A percentile compares a stretch with the other conserved stretches of the same genome.
These are phyloP conservation scores for Euplexia lucipara DNA, from an alignment of 2,888 invertebrate species.

Conservation along the genomic window DNA sequence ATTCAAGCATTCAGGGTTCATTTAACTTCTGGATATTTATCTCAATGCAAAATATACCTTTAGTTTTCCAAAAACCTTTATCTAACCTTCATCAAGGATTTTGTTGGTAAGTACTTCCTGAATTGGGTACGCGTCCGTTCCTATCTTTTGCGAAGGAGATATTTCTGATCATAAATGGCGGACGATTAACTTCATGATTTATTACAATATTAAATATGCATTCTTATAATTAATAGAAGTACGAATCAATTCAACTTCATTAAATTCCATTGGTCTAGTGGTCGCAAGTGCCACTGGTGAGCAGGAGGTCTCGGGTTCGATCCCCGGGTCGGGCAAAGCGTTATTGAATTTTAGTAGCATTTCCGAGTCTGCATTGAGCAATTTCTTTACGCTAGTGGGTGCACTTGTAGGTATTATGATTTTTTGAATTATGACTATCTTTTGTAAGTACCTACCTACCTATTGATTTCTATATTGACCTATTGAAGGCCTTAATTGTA, in stretches of 20 bases:
- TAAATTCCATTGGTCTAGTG: too few species aligned
- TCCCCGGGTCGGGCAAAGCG: too few species aligned
- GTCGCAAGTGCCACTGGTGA: too few species aligned
- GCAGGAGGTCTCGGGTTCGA: too few species aligned
- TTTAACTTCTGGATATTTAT: conserved; percentile 21
- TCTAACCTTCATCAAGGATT: conserved; percentile 52
- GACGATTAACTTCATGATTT: conserved; percentile 10
- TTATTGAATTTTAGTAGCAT: too few species aligned
- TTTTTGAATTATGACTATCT: too few species aligned
- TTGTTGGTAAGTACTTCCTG: conserved; percentile 34
- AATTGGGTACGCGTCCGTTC: conserved; percentile 32
- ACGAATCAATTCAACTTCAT: too few species aligned
- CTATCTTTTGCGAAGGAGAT: conserved; percentile 1
- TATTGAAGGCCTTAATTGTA: neutral
- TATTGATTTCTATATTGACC: conserved; percentile 6
- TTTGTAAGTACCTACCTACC: neutral
- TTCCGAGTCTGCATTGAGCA: too few species aligned
- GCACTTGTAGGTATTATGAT: too few species aligned
- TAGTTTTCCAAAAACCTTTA: conserved; percentile 39
- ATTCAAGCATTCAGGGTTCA: neutral
- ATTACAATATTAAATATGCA: too few species aligned
- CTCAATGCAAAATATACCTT: conserved; percentile 10
- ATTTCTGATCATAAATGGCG: conserved; percentile 12
- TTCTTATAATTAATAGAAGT: too few species aligned
- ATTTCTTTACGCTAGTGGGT: too few species aligned